A percentile compares a stretch with the other conserved stretches of the same genome.
phyloP scores from a whole-genome alignment of 2,888 invertebrate species.

The Minunthozetes semirufus region DNA sequence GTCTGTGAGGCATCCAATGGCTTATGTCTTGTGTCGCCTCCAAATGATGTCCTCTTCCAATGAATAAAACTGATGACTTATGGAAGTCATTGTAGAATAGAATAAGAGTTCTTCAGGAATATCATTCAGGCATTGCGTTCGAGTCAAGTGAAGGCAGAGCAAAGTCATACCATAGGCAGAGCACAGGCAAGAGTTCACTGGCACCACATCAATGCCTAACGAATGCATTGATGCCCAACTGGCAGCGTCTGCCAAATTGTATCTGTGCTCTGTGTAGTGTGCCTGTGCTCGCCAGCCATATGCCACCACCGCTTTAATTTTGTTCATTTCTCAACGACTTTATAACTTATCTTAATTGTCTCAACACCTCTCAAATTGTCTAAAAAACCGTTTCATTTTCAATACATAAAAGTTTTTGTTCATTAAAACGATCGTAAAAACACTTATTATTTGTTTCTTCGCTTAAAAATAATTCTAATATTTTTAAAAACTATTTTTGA shows the following conservation, averaged over 20 bases:
- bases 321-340: not conserved
- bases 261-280: not conserved
- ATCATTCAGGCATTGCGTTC: slow-evolving; percentile 22
- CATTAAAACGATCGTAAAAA: no score
- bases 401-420: not conserved
- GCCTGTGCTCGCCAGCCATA: slow-evolving; percentile 19
- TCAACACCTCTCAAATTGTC: slow-evolving; percentile 26
- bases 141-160: not conserved
- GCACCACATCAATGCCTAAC: not conserved
- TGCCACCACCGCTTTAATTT: not conserved
- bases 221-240: slow-evolving; percentile 7
- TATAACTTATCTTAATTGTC: slow-evolving; percentile 15
- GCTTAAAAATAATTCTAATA: no score
- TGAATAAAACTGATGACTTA: slow-evolving; percentile 22
- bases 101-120: slow-evolving; percentile 20
- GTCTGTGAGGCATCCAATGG: not conserved
- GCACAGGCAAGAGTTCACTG: slow-evolving; percentile 18
- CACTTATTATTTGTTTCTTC: no score
- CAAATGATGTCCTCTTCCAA: slow-evolving; percentile 22
- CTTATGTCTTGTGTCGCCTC: not conserved
- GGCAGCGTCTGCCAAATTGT: slow-evolving; percentile 20
- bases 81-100: slow-evolving; percentile 24
- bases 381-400: not conserved
- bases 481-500: no score
- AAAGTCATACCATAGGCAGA: not conserved